Conservation (phyloP, 2,797 vertebrate genomes). For the Alca torda region DNA sequence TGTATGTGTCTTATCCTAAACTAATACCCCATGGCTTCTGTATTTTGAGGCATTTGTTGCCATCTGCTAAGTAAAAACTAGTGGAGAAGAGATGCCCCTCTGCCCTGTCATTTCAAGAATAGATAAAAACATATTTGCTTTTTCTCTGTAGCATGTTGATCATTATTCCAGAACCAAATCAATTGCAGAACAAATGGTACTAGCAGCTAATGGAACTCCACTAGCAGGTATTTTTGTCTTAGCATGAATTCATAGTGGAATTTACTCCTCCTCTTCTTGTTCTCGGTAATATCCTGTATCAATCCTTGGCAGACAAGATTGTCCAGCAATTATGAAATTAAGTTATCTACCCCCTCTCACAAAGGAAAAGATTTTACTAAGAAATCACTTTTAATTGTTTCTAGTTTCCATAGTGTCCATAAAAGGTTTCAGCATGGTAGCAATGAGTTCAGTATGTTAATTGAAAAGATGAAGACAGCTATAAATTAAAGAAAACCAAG, state of each 20-base stretch:
- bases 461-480: neutral
- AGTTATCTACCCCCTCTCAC: neutral
- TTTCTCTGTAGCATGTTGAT: slow-evolving; percentile 84
- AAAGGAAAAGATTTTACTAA: neutral
- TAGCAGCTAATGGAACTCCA: slow-evolving; percentile 83
- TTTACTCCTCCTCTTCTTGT: neutral
- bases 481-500: slow-evolving; percentile 17
- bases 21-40: neutral
- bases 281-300: neutral
- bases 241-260: neutral
- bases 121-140: slow-evolving; percentile 13
- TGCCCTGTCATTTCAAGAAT: neutral
- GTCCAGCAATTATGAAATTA: neutral
- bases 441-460: neutral
- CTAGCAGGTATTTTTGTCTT: slow-evolving; percentile 81
- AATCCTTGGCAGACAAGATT: neutral
- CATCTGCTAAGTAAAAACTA: neutral
- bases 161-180: slow-evolving; percentile 96
- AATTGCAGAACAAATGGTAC: slow-evolving; percentile 89
- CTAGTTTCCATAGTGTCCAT: neutral
- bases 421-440: neutral
- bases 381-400: neutral
- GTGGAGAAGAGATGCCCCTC: neutral
- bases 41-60: neutral
- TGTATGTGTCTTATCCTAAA: neutral